Percentiles rank a stretch among this genome's conserved stretches.
Conservation (phyloP, 2,113 vertebrate genomes). For the Neolamprologus cancellatus region DNA sequence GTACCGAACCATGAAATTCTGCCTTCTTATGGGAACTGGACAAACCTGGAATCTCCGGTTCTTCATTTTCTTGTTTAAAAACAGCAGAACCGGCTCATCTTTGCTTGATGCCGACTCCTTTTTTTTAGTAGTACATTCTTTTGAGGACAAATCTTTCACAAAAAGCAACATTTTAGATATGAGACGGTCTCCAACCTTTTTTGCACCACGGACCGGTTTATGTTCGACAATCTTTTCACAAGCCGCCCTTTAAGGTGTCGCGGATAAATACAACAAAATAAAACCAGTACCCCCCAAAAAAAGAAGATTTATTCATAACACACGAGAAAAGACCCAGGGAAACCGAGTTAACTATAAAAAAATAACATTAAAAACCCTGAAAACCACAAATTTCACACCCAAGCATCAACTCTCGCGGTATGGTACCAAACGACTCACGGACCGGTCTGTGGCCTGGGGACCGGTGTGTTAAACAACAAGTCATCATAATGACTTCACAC, state of each 20-base stretch:
- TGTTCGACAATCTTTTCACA: fast-evolving
- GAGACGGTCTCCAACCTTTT: neutral
- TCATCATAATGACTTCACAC: neutral
- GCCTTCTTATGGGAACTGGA: neutral
- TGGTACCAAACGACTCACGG: neutral
- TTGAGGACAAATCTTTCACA: neutral
- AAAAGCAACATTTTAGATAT: neutral
- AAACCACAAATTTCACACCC: neutral
- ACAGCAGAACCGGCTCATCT: neutral
- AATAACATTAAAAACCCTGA: neutral
- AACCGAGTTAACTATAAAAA: neutral
- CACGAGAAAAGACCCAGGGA: neutral
- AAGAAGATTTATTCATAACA: neutral
- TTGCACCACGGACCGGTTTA: neutral
- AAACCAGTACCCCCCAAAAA: fast-evolving
- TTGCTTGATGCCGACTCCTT: fast-evolving
- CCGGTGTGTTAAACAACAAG: neutral
- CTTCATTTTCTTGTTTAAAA: neutral
- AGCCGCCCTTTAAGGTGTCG: neutral
- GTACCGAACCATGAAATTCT: neutral
- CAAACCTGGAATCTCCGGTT: neutral
- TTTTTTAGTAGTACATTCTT: neutral
- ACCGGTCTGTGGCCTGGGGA: neutral
- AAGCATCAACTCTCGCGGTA: neutral
- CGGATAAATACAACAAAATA: neutral